These are phyloP conservation scores for Linnaemya vulpina DNA, from an alignment of 2,888 invertebrate genomes.

Conservation along the genomic window DNA sequence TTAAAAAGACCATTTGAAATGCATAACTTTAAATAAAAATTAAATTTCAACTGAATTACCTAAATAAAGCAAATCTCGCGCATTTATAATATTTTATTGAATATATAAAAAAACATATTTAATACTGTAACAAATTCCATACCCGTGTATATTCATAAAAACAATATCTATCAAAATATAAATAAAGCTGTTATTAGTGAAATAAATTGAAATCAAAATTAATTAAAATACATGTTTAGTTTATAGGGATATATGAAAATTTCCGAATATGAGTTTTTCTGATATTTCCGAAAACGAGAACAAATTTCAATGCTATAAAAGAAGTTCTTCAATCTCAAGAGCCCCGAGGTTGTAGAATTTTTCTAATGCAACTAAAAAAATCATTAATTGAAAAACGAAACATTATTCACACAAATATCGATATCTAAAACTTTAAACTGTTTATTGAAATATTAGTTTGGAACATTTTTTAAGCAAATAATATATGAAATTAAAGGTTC, in stretches of 20 bases:
- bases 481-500: constrained; percentile 28
- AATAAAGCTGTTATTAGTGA: constrained; percentile 17
- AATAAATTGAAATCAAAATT: background rate
- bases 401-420: constrained; percentile 19
- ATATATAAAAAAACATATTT: constrained; percentile 9
- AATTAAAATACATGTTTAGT: background rate
- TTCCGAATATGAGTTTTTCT: background rate
- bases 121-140: constrained; percentile 27
- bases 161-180: constrained; percentile 14
- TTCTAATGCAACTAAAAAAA: background rate
- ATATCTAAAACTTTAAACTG: constrained; percentile 16
- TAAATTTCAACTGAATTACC: too few species aligned
- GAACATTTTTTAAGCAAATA: constrained; percentile 30
- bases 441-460: constrained; percentile 35
- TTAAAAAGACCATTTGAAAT: too few species aligned
- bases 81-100: background rate
- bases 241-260: constrained; percentile 12
- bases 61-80: background rate
- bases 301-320: constrained; percentile 6
- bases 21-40: too few species aligned
- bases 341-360: constrained; percentile 68
- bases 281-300: background rate
- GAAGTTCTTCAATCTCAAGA: constrained; percentile 65
- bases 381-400: constrained; percentile 2
- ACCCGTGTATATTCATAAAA: constrained; percentile 12